phyloP scores from a whole-genome alignment of 2,888 invertebrate genomes.

The Adelognathus sp. region DNA sequence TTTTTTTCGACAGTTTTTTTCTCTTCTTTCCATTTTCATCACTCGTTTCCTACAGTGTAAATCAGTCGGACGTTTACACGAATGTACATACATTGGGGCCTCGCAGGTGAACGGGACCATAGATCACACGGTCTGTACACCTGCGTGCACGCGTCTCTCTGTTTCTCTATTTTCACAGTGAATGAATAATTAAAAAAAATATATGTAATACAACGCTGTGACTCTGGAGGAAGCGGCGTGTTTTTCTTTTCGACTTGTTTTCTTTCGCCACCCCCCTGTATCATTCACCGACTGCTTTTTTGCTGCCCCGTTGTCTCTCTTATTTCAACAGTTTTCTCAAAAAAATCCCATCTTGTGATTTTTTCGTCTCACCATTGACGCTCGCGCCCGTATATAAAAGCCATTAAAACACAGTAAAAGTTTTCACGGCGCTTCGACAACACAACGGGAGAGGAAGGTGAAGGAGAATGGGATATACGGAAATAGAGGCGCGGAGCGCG shows the following conservation, averaged over 20 bases:
- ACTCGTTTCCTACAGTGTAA: conserved; percentile 27
- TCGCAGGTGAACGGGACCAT: conserved; percentile 52
- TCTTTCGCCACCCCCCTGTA: conserved; percentile 3
- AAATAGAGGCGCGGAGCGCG: conserved; percentile 40
- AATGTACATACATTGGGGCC: conserved; percentile 33
- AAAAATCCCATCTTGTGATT: conserved; percentile 23
- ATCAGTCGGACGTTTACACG: conserved; percentile 43
- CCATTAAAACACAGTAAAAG: conserved; percentile 21
- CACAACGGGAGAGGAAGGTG: too few relatives aligned
- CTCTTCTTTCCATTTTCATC: conserved; percentile 26
- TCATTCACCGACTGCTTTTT: background rate
- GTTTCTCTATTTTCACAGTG: conserved; percentile 12
- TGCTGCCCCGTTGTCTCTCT: too few relatives aligned
- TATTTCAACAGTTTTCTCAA: conserved; percentile 6
- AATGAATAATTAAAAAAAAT: conserved; percentile 14
- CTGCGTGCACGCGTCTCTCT: conserved; percentile 30
- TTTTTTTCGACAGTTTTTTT: background rate
- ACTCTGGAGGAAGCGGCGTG: conserved; percentile 14
- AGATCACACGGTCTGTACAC: conserved; percentile 52
- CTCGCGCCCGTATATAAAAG: background rate
- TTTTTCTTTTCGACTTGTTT: conserved; percentile 62
- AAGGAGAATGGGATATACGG: conserved; percentile 22
- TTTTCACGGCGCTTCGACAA: conserved; percentile 10
- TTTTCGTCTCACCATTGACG: conserved; percentile 30
- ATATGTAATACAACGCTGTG: background rate